Conservation (phyloP, 2,113 vertebrate species). For the Lutjanus erythropterus region DNA sequence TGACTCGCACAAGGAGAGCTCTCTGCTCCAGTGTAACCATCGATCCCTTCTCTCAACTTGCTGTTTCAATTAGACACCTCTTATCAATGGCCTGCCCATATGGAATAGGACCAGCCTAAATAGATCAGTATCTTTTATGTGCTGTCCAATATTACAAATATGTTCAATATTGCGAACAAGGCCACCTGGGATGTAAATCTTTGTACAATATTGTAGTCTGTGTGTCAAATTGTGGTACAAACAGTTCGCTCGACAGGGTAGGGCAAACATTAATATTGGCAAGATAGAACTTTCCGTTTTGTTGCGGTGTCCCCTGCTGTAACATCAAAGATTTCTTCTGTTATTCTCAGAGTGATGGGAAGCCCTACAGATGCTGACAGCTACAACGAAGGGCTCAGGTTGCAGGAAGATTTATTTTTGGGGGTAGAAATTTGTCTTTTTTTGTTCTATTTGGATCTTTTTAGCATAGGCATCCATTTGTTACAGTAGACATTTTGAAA, state of each 20-base stretch:
- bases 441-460: constrained; percentile 36
- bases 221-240: constrained; percentile 50
- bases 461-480: constrained; percentile 43
- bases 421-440: constrained; percentile 30
- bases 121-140: constrained; percentile 74
- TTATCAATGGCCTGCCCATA: constrained; percentile 70
- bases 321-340: constrained; percentile 35
- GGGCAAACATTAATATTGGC: constrained; percentile 54
- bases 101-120: constrained; percentile 65
- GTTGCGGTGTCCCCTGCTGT: constrained; percentile 33
- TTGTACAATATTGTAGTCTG: constrained; percentile 38
- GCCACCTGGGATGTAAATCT: constrained; percentile 68
- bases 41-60: constrained; percentile 78
- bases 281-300: constrained; percentile 56
- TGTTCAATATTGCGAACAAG: constrained; percentile 53
- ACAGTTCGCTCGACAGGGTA: constrained; percentile 27
- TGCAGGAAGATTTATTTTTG: constrained; percentile 43
- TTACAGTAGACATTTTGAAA: constrained; percentile 51
- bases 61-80: constrained; percentile 82
- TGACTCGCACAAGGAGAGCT: constrained; percentile 75
- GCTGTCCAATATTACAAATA: constrained; percentile 69
- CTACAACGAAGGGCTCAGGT: constrained; percentile 27
- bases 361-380: constrained; percentile 43
- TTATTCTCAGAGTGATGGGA: constrained; percentile 37
- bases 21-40: constrained; percentile 76